Conservation (phyloP, 2,888 invertebrate species). For the Phanerotoma sp. region DNA sequence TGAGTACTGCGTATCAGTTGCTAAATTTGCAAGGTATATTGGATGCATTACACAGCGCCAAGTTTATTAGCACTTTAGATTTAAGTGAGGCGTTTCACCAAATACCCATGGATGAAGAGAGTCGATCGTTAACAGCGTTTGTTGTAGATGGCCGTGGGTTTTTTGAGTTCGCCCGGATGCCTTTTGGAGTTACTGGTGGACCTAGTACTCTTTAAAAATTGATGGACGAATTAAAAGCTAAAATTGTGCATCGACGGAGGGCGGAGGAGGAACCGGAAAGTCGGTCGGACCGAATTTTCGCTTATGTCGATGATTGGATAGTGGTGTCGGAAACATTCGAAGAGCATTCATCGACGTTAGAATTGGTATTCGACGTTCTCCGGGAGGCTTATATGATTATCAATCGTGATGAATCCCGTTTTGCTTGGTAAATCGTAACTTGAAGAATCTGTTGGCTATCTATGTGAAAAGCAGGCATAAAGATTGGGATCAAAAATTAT, state of each 20-base stretch:
- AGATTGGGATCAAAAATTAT: background rate
- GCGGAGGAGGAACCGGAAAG: background rate
- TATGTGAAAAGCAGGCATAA: background rate
- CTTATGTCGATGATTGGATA: background rate
- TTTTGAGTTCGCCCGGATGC: no score
- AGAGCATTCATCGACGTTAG: no score
- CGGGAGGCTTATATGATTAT: no score
- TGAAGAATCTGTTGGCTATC: background rate
- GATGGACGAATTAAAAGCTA: no score
- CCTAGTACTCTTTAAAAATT: no score
- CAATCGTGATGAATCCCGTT: no score
- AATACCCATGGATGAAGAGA: conserved; percentile 5
- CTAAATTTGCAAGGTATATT: conserved; percentile 14
- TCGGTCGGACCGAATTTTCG: background rate
- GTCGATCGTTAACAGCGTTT: conserved; percentile 8
- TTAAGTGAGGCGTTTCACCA: no score
- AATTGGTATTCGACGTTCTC: no score
- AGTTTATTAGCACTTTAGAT: conserved; percentile 18
- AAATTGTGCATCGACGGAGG: background rate
- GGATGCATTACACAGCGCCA: conserved; percentile 11
- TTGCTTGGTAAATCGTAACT: conserved; percentile 10
- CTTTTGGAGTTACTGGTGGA: no score
- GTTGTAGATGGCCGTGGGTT: no score
- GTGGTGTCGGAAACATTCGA: no score
- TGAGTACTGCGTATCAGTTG: conserved; percentile 15